These are phyloP conservation scores for Echiichthys vipera DNA, from an alignment of 2,797 vertebrate species.

Conservation along the genomic window DNA sequence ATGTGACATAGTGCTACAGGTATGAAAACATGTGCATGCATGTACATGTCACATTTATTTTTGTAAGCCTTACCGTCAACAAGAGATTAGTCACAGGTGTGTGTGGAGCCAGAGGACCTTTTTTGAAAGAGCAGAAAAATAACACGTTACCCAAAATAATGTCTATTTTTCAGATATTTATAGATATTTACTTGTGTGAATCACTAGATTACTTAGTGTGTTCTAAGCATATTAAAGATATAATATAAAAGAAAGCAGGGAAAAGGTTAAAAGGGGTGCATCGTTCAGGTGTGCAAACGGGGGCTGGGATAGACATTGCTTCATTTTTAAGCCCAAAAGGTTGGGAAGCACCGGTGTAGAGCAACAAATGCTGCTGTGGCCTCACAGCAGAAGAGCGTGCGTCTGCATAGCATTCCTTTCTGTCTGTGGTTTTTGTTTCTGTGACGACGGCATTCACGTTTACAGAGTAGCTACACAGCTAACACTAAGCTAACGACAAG, in stretches of 20 bases:
- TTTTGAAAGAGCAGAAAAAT: slow-evolving; percentile 8
- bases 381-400: no score
- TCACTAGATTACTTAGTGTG: neutral
- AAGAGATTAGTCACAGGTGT: slow-evolving; percentile 69
- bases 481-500: no score
- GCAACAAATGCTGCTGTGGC: no score
- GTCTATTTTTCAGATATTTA: neutral
- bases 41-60: slow-evolving; percentile 49
- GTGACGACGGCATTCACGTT: no score
- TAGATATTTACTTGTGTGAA: neutral
- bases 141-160: neutral
- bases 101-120: slow-evolving; percentile 32
- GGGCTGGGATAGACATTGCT: neutral
- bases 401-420: no score
- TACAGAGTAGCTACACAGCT: no score
- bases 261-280: neutral
- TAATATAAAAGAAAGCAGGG: no score
- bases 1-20: slow-evolving; percentile 46
- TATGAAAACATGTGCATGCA: slow-evolving; percentile 31
- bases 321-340: neutral
- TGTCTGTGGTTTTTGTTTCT: no score
- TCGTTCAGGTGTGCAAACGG: neutral
- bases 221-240: no score
- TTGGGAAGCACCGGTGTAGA: neutral
- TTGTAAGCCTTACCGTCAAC: slow-evolving; percentile 24